These are phyloP conservation scores for Berghia stephanieae DNA, from an alignment of 1,140 invertebrate species.

Conservation along the genomic window DNA sequence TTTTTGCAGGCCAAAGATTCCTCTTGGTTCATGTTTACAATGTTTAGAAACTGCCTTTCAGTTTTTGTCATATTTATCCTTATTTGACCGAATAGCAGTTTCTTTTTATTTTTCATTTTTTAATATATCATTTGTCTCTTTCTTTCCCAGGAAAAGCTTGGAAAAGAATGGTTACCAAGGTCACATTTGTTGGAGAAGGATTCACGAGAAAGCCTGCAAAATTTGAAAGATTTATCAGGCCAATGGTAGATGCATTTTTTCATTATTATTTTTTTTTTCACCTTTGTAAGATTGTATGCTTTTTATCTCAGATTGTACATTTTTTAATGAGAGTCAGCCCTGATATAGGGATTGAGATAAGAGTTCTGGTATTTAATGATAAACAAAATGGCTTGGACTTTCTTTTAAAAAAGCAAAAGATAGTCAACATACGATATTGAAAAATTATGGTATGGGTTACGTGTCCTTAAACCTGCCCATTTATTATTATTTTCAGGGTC, in stretches of 20 bases:
- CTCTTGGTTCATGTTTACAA: too few relatives aligned
- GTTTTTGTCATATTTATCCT: neutral
- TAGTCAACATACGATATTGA: neutral
- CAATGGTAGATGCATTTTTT: conserved; percentile 79
- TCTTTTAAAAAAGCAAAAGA: neutral
- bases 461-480: neutral
- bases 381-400: neutral
- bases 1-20: too few relatives aligned
- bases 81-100: neutral
- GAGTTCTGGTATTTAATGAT: neutral
- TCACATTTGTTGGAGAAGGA: conserved; percentile 90
- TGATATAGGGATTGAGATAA: neutral
- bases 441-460: neutral
- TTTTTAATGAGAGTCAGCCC: neutral
- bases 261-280: too few relatives aligned
- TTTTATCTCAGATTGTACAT: neutral
- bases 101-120: neutral
- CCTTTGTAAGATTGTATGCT: neutral
- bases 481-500: conserved; percentile 51
- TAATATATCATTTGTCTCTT: conserved; percentile 2
- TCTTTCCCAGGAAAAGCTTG: conserved; percentile 81
- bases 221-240: conserved; percentile 98
- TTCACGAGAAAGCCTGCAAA: conserved; percentile 99
- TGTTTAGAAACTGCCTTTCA: too few relatives aligned
- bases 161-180: conserved; percentile 99